A percentile compares a stretch with the other conserved stretches of the same genome.
Conservation (phyloP, 1,140 invertebrate species). For the Microplitis demolitor region DNA sequence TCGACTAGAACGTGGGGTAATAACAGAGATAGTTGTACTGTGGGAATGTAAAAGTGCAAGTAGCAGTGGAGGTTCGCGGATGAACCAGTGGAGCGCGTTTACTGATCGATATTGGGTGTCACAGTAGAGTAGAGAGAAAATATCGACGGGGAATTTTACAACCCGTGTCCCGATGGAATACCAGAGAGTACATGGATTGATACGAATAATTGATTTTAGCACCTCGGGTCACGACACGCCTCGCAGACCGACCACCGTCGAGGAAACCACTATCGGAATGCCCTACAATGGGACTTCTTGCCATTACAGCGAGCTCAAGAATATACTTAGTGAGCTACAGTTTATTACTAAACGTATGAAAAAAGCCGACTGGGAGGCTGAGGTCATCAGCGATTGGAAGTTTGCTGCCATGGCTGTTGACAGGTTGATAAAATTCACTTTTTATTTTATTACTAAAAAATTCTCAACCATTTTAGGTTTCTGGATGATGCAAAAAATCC, state of each 20-base stretch:
- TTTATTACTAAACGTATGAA: slow-evolving; percentile 92
- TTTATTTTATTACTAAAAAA: neutral
- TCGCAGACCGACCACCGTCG: slow-evolving; percentile 62
- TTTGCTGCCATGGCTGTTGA: slow-evolving; percentile 99
- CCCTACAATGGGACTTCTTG: slow-evolving; percentile 57
- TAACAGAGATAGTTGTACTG: no score
- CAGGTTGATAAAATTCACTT: slow-evolving; percentile 59
- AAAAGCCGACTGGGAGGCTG: slow-evolving; percentile 88
- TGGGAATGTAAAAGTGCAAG: no score
- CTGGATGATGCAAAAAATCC: no score
- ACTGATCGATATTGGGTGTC: no score
- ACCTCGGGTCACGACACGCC: slow-evolving; percentile 63
- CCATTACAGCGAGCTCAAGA: slow-evolving; percentile 72
- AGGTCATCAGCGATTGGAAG: slow-evolving; percentile 96
- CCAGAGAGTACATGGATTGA: neutral
- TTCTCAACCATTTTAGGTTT: no score
- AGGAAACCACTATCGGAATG: slow-evolving; percentile 62
- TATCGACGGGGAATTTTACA: neutral
- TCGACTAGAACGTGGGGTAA: no score
- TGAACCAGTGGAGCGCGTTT: no score
- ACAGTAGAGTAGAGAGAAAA: neutral
- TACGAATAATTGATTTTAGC: slow-evolving; percentile 45
- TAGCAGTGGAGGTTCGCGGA: no score
- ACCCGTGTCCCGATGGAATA: neutral
- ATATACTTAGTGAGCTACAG: slow-evolving; percentile 89